Conservation (phyloP, 2,113 vertebrate species). For the Crotalus viridis region DNA sequence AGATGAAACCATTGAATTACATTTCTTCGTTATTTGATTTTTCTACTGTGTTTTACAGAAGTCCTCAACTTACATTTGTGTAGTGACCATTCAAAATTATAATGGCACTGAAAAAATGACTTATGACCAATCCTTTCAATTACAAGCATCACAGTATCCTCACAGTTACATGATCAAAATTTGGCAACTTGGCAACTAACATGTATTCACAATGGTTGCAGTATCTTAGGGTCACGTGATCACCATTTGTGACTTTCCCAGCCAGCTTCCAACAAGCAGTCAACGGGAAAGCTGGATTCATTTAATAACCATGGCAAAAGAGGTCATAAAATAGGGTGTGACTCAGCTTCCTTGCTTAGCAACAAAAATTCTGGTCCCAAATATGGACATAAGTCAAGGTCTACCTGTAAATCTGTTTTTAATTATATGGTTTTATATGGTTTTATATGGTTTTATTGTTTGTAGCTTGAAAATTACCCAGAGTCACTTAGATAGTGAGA, state of each 20-base stretch:
- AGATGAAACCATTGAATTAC: background rate
- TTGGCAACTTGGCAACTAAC: no score
- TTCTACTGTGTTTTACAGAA: background rate
- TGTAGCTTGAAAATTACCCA: no score
- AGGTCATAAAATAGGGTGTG: background rate
- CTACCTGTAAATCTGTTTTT: background rate
- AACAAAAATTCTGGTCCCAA: background rate
- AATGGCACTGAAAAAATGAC: background rate
- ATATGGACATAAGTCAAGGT: background rate
- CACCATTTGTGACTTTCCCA: no score
- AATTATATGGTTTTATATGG: background rate
- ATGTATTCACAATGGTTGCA: no score
- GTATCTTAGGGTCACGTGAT: no score
- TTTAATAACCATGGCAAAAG: no score
- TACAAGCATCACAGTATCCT: background rate
- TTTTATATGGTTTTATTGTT: background rate
- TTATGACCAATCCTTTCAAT: background rate
- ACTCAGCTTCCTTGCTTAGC: background rate
- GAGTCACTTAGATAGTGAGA: no score
- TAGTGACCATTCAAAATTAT: background rate
- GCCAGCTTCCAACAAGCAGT: no score
- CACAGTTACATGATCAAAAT: background rate
- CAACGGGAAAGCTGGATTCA: no score
- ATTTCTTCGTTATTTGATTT: background rate
- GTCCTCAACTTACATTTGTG: background rate